Base-by-base conservation (phyloP, 1,140 invertebrate genomes). In the Drosophila sturtevanti region DNA sequence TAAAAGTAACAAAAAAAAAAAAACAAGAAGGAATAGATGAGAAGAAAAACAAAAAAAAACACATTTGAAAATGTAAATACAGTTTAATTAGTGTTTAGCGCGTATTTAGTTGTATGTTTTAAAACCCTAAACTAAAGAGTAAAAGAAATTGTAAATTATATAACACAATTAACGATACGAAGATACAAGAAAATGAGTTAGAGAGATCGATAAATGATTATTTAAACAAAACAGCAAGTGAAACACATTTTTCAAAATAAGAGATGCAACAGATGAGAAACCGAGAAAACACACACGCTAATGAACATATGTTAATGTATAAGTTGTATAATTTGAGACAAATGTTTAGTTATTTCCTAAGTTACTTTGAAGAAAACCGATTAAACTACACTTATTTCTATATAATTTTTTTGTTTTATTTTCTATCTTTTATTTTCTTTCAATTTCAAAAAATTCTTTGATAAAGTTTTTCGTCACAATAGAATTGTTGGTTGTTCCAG, bases 31-130 rank as follows among this genome's bases (percentile, higher is more conserved):
- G 21, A 24, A 27, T 44, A 27, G 24, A 62, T 48, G 41, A 21
- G 21, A 18, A 48, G 41, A 48, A 9, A 48, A 21, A 16, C 14
- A 59, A 60, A 61, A 24, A 59, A 55, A 63, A 63, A 44, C 48
- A 77, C 41, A 52, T 72, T 72, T 68, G 52, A 72, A 89, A 34
- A 80, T 89, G 84, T 89, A 89, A 85, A 89, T 89, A 89, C 84
- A 89, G 84, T 89, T 89, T 89, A 89, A 89, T 89, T 89, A 89
- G 84, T 89, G 80, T 87, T 89, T 87, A 87, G 82, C 84, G 76
- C 76, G 84, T 89, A 89, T 89, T 89, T 89, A 89, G 84, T 89
- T 89, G 80, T 89, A 89, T 89, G 80, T 89, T 89, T 89, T 89
- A 89, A 89, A 89, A 89, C 85, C 85, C 24, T 89, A 78, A 78